Percentiles rank a stretch among this genome's conserved stretches.
Conservation (phyloP, 2,113 vertebrate genomes). For the Solenodon paradoxus region DNA sequence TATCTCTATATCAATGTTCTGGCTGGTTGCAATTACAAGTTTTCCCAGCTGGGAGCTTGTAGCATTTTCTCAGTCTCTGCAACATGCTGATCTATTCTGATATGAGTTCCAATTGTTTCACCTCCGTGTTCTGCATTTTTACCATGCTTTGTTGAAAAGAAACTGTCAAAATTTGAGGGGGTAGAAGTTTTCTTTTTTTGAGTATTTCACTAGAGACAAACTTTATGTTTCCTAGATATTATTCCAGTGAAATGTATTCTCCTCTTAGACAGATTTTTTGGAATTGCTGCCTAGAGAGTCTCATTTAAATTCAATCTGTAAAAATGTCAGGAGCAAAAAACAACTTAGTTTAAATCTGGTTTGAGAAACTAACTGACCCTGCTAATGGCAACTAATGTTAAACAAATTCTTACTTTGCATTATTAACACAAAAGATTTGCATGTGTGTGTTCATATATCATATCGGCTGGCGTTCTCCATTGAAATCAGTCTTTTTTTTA, state of each 20-base stretch:
- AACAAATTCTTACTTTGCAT: neutral
- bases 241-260: neutral
- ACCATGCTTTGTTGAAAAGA: conserved; percentile 17
- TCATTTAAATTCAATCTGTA: neutral
- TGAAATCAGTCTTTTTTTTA: neutral
- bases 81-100: conserved; percentile 76
- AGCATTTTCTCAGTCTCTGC: conserved; percentile 74
- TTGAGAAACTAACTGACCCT: neutral
- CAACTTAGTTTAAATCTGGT: neutral
- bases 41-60: conserved; percentile 81
- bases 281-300: neutral
- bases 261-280: neutral
- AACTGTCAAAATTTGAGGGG: conserved; percentile 28
- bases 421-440: neutral
- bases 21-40: conserved; percentile 82
- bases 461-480: neutral
- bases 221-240: neutral
- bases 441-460: fast-evolving
- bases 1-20: conserved; percentile 82
- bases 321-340: conserved; percentile 21
- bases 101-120: conserved; percentile 76
- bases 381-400: neutral
- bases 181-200: conserved; percentile 26
- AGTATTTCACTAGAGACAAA: neutral
- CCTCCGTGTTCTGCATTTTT: conserved; percentile 75